Evolutionary conservation across 2,797 vertebrate genomes (phyloP).

Genomic region (Sebastes jordani): DNA sequence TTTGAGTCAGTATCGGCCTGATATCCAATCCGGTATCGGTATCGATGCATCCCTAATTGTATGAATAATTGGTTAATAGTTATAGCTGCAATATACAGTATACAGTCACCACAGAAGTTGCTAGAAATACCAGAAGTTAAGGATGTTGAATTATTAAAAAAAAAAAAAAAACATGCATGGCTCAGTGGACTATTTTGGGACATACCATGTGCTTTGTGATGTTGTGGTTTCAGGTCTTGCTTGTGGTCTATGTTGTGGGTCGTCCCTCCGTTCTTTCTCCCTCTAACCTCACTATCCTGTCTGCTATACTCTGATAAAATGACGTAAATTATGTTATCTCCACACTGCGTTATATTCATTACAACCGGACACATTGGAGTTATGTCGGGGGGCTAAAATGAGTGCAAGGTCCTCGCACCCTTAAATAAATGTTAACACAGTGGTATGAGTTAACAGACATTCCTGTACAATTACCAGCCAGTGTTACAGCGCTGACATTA

Average conservation of each 20-base stretch:
- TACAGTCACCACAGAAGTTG: not conserved
- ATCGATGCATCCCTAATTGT: not conserved
- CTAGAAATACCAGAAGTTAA: not conserved
- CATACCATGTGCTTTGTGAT: slow-evolving; percentile 14
- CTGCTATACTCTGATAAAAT: not conserved
- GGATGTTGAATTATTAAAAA: not conserved
- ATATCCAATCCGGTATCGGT: too few species aligned
- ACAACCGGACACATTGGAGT: slow-evolving; percentile 31
- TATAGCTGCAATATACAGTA: not conserved
- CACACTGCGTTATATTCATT: slow-evolving; percentile 26
- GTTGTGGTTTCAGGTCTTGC: slow-evolving; percentile 51
- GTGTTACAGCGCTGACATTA: slow-evolving; percentile 74
- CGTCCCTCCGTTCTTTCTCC: not conserved
- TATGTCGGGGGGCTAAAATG: slow-evolving; percentile 58
- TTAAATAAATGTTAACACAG: slow-evolving; percentile 78
- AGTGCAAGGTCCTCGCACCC: slow-evolving; percentile 62
- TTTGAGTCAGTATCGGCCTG: too few species aligned
- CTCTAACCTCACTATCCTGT: not conserved
- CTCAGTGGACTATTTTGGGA: slow-evolving; percentile 20
- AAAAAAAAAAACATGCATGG: not conserved
- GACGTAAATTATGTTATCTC: slow-evolving; percentile 17
- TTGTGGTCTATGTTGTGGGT: slow-evolving; percentile 28
- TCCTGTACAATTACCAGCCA: slow-evolving; percentile 70
- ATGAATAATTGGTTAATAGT: not conserved
- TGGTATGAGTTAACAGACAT: slow-evolving; percentile 68